Base-by-base conservation (phyloP, 2,113 vertebrate genomes). In the Sus scrofa region DNA sequence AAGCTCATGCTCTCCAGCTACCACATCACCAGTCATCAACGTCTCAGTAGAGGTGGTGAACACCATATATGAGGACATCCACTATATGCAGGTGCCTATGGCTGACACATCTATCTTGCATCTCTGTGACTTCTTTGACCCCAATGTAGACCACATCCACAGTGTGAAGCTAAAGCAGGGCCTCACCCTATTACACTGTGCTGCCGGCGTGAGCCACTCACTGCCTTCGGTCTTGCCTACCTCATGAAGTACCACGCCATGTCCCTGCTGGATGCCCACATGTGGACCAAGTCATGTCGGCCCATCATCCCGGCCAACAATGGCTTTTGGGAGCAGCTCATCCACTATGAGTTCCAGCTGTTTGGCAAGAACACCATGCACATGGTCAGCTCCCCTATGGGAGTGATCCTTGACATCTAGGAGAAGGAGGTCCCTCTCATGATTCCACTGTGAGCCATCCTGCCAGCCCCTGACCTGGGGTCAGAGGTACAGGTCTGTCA, bases 311-410 rank as follows among this genome's bases (percentile, higher is more conserved):
- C 97, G 2, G 98, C 99, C 56, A 99, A 98, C 44, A 95, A 20
- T 0, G 98, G 99, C 60, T 99, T 99, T 98, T 99, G 99, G 99
- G 98, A 98, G 52, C 99, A 99, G 97, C 98, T 99, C 86, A 97
- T 99, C 93, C 96, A 63, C 78, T 99, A 99, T 3, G 98, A 99
- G 97, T 93, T 98, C 67, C 90, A 96, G 52, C 98, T 99, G 3
- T 99, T 98, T 0, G 98, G 99, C 2, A 97, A 71, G 68, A 99
- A 98, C 97, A 99, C 98, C 0, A 98, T 99, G 62, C 19, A 1
- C 27, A 98, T 98, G 98, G 97, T 98, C 70, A 74, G 18, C 15
- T 96, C 98, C 6, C 97, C 84, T 0, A 0, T 97, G 0, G 86
- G 98, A 27, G 0, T 90, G 86, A 89, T 96, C 34, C 98, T 94